These are phyloP conservation scores for Athetis lepigone DNA, from an alignment of 2,888 invertebrate species.

Conservation along the genomic window DNA sequence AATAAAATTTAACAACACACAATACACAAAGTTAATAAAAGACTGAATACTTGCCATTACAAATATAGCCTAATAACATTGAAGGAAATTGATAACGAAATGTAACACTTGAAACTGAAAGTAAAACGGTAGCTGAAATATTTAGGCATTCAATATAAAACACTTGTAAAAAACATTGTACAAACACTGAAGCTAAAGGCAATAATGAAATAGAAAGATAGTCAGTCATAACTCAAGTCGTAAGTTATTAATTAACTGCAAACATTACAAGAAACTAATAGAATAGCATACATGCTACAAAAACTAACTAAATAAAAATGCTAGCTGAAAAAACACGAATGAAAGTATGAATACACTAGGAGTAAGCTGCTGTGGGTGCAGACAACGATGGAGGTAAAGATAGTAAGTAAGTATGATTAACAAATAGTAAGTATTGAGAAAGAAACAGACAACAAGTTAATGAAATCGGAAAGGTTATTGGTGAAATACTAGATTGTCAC, in stretches of 20 bases:
- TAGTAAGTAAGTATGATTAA: constrained; percentile 15
- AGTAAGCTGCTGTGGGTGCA: not conserved
- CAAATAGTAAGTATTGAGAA: constrained; percentile 4
- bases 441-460: not conserved
- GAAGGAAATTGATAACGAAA: constrained; percentile 19
- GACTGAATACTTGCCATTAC: not conserved
- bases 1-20: not conserved
- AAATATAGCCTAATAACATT: constrained; percentile 3
- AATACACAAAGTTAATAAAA: constrained; percentile 21
- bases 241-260: too few relatives aligned
- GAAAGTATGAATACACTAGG: not conserved
- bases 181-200: not conserved
- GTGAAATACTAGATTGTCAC: too few relatives aligned
- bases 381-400: not conserved
- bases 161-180: not conserved
- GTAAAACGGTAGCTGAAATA: not conserved
- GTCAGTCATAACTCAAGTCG: too few relatives aligned
- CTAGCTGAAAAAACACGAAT: not conserved
- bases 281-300: not conserved
- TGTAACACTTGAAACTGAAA: not conserved
- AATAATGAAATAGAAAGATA: not conserved
- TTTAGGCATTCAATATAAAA: too few relatives aligned
- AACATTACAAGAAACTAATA: constrained; percentile 8
- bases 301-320: constrained; percentile 9
- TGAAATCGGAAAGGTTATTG: not conserved